These are phyloP conservation scores for Tetranychus cinnabarinus DNA, from an alignment of 1,140 invertebrate species.

Conservation along the genomic window DNA sequence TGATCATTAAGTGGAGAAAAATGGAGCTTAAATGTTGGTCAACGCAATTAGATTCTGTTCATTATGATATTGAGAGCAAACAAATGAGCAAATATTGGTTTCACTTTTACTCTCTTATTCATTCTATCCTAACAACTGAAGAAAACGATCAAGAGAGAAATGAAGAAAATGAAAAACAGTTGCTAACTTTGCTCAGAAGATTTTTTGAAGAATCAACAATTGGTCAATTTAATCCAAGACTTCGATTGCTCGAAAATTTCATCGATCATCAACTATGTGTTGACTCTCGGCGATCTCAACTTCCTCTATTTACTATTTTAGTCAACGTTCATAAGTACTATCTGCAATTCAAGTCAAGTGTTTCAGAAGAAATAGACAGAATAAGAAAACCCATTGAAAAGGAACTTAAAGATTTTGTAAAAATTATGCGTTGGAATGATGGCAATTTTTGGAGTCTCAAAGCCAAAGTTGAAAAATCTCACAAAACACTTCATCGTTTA, in stretches of 20 bases:
- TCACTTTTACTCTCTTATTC: conserved; percentile 44
- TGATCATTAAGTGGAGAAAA: conserved; percentile 73
- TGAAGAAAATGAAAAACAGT: conserved; percentile 14
- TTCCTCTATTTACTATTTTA: conserved; percentile 16
- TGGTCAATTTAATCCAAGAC: conserved; percentile 51
- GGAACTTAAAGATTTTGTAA: conserved; percentile 67
- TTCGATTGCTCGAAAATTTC: conserved; percentile 51
- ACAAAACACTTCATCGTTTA: conserved; percentile 60
- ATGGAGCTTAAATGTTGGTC: conserved; percentile 44
- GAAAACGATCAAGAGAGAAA: conserved; percentile 9
- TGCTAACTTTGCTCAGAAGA: conserved; percentile 30
- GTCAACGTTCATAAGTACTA: conserved; percentile 70
- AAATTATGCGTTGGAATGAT: conserved; percentile 87
- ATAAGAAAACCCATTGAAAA: conserved; percentile 59
- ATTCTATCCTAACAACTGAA: conserved; percentile 1
- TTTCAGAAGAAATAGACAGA: conserved; percentile 36
- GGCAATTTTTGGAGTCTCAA: conserved; percentile 83
- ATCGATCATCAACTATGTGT: conserved; percentile 15
- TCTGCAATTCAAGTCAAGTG: conserved; percentile 39
- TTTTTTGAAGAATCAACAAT: conserved; percentile 64
- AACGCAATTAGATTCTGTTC: conserved; percentile 14
- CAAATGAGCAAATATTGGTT: conserved; percentile 58
- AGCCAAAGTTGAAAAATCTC: conserved; percentile 55
- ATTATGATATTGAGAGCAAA: background rate
- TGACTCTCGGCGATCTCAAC: background rate